Evolutionary conservation across 2,888 invertebrate species (phyloP), one percentile per base, ranked within the genome.

Genomic region (Andricus quercusramuli): DNA sequence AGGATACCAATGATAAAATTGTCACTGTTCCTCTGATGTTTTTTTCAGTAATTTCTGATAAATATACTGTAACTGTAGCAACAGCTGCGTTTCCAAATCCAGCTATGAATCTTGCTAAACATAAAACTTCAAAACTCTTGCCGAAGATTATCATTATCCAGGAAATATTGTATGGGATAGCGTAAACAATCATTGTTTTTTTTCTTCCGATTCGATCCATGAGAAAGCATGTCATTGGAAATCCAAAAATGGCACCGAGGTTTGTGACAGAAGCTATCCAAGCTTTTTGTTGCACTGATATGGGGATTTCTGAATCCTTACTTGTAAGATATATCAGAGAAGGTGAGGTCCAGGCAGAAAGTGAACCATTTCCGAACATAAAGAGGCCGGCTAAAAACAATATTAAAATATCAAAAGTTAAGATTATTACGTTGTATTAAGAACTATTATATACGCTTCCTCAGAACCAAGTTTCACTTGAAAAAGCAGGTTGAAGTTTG

Each of bases 41-140:
- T 66, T 66, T 66, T 20, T 66, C 65, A 29, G 37, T 29, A 20
- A 66, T 66, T 37, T 66, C 65, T 66, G 65, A 29, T 37, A 66
- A 66, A 37, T 66, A 66, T 17, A 37, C 65, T 20, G 29, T 65
- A 20, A 32, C 32, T 3, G 32, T 29, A 65, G 29, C 29, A 8
- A 65, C 20, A 25, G 65, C 65, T 15, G 65, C 65, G 15, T 65
- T 17, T 29, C 64, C 64, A 25, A 25, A 64, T 29, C 64, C 29
- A 64, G 29, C 65, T 65, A 65, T 65, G 17, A 65, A 29, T 65
- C 65, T 65, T 32, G 65, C 65, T 32, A 20, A 9, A 32, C 65
- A 65, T 3, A 32, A 2, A 32, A 32, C 32, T 65, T 17, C 32
- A 65, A 65, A 65, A 65, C 20, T 66, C 11, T 32, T 37, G 8